Evolutionary conservation across 2,113 vertebrate genomes (phyloP).

Genomic region (Pluvianellus socialis): DNA sequence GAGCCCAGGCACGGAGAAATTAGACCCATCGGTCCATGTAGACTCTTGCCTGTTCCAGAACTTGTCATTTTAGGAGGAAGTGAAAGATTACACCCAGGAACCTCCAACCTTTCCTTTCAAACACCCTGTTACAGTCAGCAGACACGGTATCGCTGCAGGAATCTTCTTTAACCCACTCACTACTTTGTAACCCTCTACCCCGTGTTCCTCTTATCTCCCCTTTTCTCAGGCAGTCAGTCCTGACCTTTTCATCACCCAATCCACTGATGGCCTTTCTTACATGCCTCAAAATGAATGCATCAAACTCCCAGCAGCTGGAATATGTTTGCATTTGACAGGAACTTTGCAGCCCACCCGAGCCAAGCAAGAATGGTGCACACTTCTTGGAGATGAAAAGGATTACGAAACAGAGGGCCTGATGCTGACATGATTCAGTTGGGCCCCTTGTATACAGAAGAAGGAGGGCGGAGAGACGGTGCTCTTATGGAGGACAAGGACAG

Average conservation of each 20-base stretch:
- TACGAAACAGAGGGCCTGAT: background rate
- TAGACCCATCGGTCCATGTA: background rate
- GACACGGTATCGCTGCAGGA: background rate
- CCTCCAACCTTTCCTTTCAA: background rate
- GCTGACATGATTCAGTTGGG: background rate
- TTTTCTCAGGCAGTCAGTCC: background rate
- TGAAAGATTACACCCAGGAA: background rate
- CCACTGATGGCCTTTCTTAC: background rate
- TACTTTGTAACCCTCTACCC: background rate
- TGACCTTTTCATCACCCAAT: background rate
- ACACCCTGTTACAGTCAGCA: background rate
- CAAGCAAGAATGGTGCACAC: background rate
- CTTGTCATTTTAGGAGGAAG: background rate
- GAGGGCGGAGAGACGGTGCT: background rate
- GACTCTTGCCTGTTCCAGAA: background rate
- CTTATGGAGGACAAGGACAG: background rate
- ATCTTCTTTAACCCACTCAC: background rate
- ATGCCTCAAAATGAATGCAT: background rate
- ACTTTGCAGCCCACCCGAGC: background rate
- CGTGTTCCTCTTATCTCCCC: background rate
- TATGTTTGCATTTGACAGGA: background rate
- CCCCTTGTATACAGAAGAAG: background rate
- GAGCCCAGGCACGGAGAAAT: background rate
- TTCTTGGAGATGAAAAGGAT: slow-evolving; percentile 6
- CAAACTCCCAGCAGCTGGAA: background rate